Base-by-base conservation (phyloP, 2,888 invertebrate species). In the Napeogenes sylphis region DNA sequence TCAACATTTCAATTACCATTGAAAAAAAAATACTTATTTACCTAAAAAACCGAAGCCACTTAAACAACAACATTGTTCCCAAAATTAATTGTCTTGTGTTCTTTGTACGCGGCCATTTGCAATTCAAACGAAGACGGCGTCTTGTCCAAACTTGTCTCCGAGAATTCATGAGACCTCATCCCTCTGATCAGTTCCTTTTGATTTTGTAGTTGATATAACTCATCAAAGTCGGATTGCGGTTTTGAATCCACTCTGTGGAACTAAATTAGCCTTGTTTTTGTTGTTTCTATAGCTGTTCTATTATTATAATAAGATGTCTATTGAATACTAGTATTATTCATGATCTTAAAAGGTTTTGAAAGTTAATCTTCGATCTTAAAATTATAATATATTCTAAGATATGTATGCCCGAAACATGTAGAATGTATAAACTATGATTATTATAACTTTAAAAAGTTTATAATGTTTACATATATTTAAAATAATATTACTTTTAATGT, bases 1-100 rank as follows among this genome's bases (percentile, higher is more conserved):
- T 51, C 30, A 51, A 12, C 47, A 47, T 47, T 30, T 51, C 51
- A 13, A 51, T 51, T 51, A 51, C 51, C 21, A 6, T n/a, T 30
- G 8, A 51, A 30, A 30, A 51, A 51, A 51, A 10, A 30, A 51
- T 2, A 30, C 51, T 51, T n/a, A 51, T 30, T n/a, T 51, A 4
- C 51, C 30, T 42, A 30, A 51, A 30, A 51, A 30, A 8, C 51
- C 21, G 8, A 30, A 51, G 30, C 6, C 51, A 30, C 10, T 12
- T 82, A 82, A 83, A 84, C 81, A 83, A 77, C 77, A 78, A 77
- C 77, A 75, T 68, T 70, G 78, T 79, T 78, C 21, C 21, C 75
- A 80, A 51, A 84, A 86, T 85, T 87, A 85, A 87, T 87, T 85
- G 82, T 78, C 81, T 81, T 87, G 85, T 87, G 85, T 86, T 84